Conservation (phyloP, 2,888 invertebrate species). For the Drosophila flavopinicola region DNA sequence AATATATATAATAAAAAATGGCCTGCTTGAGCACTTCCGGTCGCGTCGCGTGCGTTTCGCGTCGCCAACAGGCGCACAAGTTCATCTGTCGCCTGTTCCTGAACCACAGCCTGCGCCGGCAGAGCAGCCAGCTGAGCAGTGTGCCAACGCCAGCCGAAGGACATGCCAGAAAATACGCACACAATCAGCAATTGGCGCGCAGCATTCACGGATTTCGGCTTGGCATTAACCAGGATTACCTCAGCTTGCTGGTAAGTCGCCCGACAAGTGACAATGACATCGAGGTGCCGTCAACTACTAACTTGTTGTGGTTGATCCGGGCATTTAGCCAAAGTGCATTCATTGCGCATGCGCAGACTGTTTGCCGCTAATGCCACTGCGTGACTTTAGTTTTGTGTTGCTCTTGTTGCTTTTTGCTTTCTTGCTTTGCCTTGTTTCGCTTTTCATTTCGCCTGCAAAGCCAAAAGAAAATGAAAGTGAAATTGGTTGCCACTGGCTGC, state of each 20-base stretch:
- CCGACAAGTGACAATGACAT: constrained; percentile 27
- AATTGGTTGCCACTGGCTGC: constrained; percentile 55
- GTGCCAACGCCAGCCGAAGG: constrained; percentile 18
- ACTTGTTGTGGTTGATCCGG: constrained; percentile 33
- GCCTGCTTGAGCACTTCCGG: constrained; percentile 83
- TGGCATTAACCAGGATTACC: constrained; percentile 65
- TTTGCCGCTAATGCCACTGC: constrained; percentile 64
- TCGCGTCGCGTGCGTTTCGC: constrained; percentile 79
- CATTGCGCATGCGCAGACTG: constrained; percentile 56
- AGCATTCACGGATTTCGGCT: constrained; percentile 73
- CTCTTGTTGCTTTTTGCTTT: constrained; percentile 15
- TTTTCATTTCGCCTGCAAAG: constrained; percentile 60
- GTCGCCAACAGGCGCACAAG: constrained; percentile 78
- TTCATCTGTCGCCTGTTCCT: constrained; percentile 77
- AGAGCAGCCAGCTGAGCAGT: constrained; percentile 34
- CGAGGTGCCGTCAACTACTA: constrained; percentile 1
- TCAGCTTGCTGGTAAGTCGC: constrained; percentile 78
- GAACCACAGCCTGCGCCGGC: constrained; percentile 59
- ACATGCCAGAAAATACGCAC: constrained; percentile 11
- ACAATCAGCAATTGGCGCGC: constrained; percentile 51
- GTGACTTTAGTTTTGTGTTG: constrained; percentile 51
- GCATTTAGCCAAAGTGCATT: constrained; percentile 63
- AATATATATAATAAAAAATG: constrained; percentile 57
- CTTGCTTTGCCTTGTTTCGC: constrained; percentile 49
- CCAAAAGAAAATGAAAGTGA: constrained; percentile 80